Evolutionary conservation across 2,113 vertebrate genomes (phyloP).

Genomic region (Nanorana parkeri): DNA sequence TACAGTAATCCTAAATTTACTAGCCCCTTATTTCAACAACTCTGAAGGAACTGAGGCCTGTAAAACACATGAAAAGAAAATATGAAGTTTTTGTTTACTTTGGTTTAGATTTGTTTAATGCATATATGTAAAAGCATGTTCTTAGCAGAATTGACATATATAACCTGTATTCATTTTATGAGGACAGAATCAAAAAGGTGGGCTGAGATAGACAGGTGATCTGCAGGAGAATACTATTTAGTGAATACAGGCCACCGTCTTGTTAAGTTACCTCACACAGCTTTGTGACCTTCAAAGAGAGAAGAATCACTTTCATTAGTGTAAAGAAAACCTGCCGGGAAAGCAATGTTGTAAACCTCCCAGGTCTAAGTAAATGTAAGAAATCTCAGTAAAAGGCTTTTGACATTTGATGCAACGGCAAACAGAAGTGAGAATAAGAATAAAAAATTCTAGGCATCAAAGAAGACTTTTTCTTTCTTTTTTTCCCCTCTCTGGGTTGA

Average conservation of each 20-base stretch:
- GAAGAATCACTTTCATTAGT: conserved; percentile 51
- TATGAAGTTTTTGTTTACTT: no score
- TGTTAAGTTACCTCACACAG: conserved; percentile 37
- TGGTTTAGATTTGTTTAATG: no score
- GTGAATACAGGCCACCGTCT: neutral
- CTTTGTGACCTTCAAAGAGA: conserved; percentile 43
- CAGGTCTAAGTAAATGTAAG: conserved; percentile 49
- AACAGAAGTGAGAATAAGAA: conserved; percentile 39
- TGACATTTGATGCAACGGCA: conserved; percentile 50
- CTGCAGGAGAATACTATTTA: conserved; percentile 1
- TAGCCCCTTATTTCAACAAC: no score
- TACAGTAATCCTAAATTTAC: no score
- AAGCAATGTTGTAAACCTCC: conserved; percentile 46
- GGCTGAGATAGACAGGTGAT: neutral
- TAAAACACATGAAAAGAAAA: no score
- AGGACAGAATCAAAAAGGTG: neutral
- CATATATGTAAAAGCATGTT: neutral
- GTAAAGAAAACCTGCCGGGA: conserved; percentile 51
- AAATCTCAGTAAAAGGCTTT: conserved; percentile 53
- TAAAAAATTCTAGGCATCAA: conserved; percentile 36
- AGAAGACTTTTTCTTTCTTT: conserved; percentile 17
- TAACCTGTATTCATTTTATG: neutral
- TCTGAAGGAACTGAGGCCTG: no score
- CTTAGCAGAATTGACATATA: neutral
- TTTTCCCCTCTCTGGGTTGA: neutral